phyloP scores from a whole-genome alignment of 1,140 invertebrate species.

The Drosophila triauraria region DNA sequence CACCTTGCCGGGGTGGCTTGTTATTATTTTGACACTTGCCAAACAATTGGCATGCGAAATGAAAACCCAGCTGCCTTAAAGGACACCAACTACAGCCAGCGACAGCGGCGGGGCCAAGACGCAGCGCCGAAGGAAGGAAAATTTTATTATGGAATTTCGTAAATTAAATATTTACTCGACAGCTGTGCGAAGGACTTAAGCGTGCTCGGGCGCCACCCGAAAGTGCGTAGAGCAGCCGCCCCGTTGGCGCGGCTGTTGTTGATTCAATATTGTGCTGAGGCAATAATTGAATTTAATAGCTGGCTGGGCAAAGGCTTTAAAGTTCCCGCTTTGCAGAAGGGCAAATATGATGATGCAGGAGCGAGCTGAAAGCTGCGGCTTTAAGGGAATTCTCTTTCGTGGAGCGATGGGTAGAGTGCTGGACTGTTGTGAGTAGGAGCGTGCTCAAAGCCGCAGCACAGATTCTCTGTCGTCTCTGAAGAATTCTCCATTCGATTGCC shows the following conservation, averaged over 20 bases:
- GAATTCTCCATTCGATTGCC: slow-evolving; percentile 6
- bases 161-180: slow-evolving; percentile 82
- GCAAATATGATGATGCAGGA: not conserved
- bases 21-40: slow-evolving; percentile 82
- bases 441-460: not conserved
- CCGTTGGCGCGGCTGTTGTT: slow-evolving; percentile 20
- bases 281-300: slow-evolving; percentile 77
- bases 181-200: slow-evolving; percentile 72
- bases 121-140: slow-evolving; percentile 52
- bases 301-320: slow-evolving; percentile 34
- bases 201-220: slow-evolving; percentile 3
- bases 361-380: not conserved
- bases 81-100: slow-evolving; percentile 29
- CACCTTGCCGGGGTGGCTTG: slow-evolving; percentile 60
- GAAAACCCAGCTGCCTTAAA: slow-evolving; percentile 74
- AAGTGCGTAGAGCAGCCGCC: slow-evolving; percentile 7
- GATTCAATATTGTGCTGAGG: slow-evolving; percentile 66
- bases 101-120: slow-evolving; percentile 28
- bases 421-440: too few species aligned
- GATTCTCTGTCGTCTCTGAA: not conserved
- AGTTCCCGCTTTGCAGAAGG: not conserved
- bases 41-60: slow-evolving; percentile 80
- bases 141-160: slow-evolving; percentile 81
- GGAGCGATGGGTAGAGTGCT: too few species aligned
- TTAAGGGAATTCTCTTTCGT: not conserved